Evolutionary conservation across 2,888 invertebrate species (phyloP).

Genomic region (Alviniconcha strummeri): DNA sequence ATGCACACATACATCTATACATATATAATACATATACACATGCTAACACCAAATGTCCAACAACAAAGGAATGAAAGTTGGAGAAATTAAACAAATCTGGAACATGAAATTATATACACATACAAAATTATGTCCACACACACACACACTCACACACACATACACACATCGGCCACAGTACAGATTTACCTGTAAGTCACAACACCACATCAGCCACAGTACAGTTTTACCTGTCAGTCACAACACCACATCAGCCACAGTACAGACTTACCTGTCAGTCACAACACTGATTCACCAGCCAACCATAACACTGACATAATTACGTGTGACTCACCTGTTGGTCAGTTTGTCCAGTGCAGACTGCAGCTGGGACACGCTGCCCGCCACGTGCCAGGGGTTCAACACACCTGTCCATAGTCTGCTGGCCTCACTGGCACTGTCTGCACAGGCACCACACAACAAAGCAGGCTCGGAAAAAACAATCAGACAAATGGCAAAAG

Average conservation of each 20-base stretch:
- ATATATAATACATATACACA: too few species aligned
- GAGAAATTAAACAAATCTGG: too few species aligned
- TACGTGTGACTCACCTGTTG: conserved; percentile 48
- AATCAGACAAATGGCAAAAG: background rate
- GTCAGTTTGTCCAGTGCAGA: conserved; percentile 53
- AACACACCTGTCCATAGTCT: conserved; percentile 24
- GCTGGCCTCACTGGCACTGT: background rate
- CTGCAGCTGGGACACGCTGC: conserved; percentile 44
- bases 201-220: too few species aligned
- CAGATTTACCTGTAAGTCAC: too few species aligned
- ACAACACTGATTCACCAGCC: background rate
- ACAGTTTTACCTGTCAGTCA: too few species aligned
- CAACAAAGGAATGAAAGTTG: too few species aligned
- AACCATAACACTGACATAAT: background rate
- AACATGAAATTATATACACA: background rate
- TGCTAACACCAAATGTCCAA: too few species aligned
- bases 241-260: too few species aligned
- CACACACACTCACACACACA: background rate
- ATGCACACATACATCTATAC: too few species aligned
- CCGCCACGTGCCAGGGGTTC: conserved; percentile 52
- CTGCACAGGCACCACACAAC: background rate
- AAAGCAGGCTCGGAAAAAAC: background rate
- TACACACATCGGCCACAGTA: background rate
- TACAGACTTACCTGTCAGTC: too few species aligned
- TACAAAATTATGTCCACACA: background rate